Percentiles rank a stretch among this genome's conserved stretches.
Evolutionary conservation across 1,140 invertebrate species (phyloP).

Genomic region (Procambarus clarkii): DNA sequence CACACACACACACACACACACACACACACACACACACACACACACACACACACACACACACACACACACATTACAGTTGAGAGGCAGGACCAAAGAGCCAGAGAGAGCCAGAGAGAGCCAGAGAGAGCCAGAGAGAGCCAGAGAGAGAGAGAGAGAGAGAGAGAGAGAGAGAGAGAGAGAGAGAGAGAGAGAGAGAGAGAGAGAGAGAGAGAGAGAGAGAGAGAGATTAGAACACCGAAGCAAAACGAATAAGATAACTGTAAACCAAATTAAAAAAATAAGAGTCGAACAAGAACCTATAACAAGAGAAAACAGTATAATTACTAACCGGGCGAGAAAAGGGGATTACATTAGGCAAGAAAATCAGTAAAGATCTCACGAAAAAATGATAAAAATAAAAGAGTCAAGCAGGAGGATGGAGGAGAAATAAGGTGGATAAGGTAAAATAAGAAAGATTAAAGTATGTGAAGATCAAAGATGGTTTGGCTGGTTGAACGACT

Average conservation of each 20-base stretch:
- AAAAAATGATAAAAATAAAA: background rate
- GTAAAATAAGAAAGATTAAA: no score
- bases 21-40: no score
- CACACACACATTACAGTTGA: no score
- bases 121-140: background rate
- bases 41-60: no score
- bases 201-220: background rate
- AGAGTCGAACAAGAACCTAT: no score
- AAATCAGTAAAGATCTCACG: background rate
- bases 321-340: background rate
- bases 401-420: background rate
- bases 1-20: no score
- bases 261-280: no score
- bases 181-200: background rate
- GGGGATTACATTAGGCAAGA: background rate
- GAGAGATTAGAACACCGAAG: background rate
- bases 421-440: no score
- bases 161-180: background rate
- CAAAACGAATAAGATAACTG: background rate
- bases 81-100: background rate
- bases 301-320: no score
- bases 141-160: background rate
- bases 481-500: no score
- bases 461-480: no score
- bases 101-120: background rate